Evolutionary conservation across 2,888 invertebrate genomes (phyloP), one percentile per base, ranked within the genome.

Genomic region (Thecocarcelia acutangulata): DNA sequence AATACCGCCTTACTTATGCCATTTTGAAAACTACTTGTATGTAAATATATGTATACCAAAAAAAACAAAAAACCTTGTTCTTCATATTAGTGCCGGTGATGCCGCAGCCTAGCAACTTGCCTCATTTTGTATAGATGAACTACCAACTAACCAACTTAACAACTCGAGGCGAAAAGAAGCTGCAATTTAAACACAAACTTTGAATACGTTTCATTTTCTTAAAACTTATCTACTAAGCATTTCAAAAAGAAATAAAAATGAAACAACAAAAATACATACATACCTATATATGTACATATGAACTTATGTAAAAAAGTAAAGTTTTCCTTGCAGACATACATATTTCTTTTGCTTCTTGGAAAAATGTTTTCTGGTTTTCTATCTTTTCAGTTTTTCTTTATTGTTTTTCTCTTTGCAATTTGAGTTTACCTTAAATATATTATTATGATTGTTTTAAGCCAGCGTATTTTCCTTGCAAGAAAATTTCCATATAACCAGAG

Each of bases 401-500:
- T 0, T 12, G 11, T 37, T 13, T 42, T 46, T 69, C 54, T 46
- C 63, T 54, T 33, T 66, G n/a, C 33, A 46, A 46, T 69, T 73
- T 28, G 37, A 72, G 44, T 79, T 79, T 73, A 72, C 44, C 58
- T 74, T 66, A 78, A 82, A 78, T 78, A 50, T 82, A 46, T 82
- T 75, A 82, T 82, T 82, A 82, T 78, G 74, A 74, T 61, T 80
- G 74, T 70, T 73, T 58, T 72, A 17, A 56, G 64, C 64, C 48
- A 17, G 11, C 48, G 28, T 68, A 52, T 80, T 77, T 82, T 78
- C 64, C 59, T 74, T 44, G 46, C 61, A 59, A 74, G 73, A 63
- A 82, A 74, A 82, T 82, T 82, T 82, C 78, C 82, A 82, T 82
- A 82, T 82, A 82, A 82, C 82, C 82, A 69, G 54, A 69, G 54